A percentile compares a stretch with the other conserved stretches of the same genome.
Evolutionary conservation across 1,140 invertebrate genomes (phyloP).

Genomic region (Drosophila kanapiae): DNA sequence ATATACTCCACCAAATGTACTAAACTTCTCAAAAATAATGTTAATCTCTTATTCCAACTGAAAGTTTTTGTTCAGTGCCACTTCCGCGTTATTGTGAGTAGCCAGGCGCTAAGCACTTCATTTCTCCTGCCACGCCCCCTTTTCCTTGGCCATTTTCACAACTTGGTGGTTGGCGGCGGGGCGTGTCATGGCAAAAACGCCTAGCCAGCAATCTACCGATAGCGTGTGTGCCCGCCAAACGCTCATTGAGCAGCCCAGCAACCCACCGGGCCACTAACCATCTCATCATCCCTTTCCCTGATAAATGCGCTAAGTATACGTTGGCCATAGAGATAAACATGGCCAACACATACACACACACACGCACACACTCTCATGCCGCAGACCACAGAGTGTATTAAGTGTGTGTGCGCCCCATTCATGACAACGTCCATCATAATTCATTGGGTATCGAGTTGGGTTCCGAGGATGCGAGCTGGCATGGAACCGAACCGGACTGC

Average conservation of each 20-base stretch:
- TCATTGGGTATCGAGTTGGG: slow-evolving; percentile 56
- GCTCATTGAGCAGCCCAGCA: slow-evolving; percentile 50
- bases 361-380: slow-evolving; percentile 39
- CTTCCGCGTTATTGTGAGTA: slow-evolving; percentile 22
- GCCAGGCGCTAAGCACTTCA: slow-evolving; percentile 71
- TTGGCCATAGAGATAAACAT: slow-evolving; percentile 79
- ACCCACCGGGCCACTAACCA: slow-evolving; percentile 3
- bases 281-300: background rate
- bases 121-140: slow-evolving; percentile 44
- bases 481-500: slow-evolving; percentile 24
- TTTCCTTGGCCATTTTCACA: slow-evolving; percentile 30
- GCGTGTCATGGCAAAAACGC: slow-evolving; percentile 72
- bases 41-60: no score
- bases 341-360: slow-evolving; percentile 60
- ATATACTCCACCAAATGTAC: background rate
- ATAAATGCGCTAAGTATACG: slow-evolving; percentile 60
- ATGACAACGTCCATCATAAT: slow-evolving; percentile 80
- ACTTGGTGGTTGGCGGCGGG: slow-evolving; percentile 14
- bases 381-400: slow-evolving; percentile 14
- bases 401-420: slow-evolving; percentile 49
- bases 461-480: background rate
- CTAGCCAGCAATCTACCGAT: slow-evolving; percentile 70
- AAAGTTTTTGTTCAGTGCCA: slow-evolving; percentile 8
- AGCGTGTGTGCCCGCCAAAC: slow-evolving; percentile 32
- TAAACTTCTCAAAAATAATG: no score